Conservation (phyloP, 2,113 vertebrate species). For the Hipposideros armiger region DNA sequence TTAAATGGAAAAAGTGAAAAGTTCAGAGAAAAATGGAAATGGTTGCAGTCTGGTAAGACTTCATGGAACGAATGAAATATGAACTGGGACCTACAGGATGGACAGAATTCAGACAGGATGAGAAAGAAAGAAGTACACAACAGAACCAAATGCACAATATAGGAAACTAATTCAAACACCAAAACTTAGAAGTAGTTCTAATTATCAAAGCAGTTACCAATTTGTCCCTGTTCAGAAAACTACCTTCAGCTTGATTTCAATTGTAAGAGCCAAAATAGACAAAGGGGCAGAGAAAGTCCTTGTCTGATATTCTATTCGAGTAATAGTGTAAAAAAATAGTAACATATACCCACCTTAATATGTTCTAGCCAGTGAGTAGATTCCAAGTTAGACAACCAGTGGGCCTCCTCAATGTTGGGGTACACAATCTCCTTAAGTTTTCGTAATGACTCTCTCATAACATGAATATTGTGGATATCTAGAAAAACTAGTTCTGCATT, state of each 20-base stretch:
- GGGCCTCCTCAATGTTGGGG: constrained; percentile 97
- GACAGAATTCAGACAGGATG: background rate
- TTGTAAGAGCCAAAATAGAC: background rate
- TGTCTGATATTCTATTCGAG: background rate
- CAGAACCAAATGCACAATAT: background rate
- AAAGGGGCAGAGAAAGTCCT: background rate
- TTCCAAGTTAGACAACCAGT: constrained; percentile 98
- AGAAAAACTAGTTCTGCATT: constrained; percentile 97
- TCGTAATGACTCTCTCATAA: constrained; percentile 97
- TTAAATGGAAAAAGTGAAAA: background rate
- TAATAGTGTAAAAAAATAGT: background rate
- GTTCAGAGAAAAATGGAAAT: background rate
- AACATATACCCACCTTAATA: constrained; percentile 92
- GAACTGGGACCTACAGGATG: background rate
- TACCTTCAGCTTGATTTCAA: background rate
- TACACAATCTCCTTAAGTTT: constrained; percentile 98
- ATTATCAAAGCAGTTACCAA: background rate
- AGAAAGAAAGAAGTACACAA: background rate
- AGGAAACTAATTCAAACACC: background rate
- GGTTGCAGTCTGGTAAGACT: background rate
- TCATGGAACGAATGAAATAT: background rate
- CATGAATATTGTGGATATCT: constrained; percentile 99
- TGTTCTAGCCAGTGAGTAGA: constrained; percentile 99
- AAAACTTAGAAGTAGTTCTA: background rate
- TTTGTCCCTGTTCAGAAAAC: background rate